Conservation (phyloP, 2,113 vertebrate species). For the Nothoprocta pentlandii region DNA sequence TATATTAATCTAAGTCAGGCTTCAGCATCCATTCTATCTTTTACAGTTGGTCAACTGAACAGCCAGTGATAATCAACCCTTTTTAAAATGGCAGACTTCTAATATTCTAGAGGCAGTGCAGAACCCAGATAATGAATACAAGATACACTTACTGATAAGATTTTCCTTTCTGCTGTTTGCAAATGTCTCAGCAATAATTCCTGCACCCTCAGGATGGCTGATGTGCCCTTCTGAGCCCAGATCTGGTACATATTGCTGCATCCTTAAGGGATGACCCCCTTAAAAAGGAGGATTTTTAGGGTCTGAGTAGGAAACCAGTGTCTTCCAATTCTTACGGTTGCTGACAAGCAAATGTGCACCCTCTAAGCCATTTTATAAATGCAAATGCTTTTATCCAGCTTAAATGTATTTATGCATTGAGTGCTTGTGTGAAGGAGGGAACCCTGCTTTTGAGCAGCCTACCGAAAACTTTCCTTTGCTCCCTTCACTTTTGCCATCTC, state of each 20-base stretch:
- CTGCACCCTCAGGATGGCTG: neutral
- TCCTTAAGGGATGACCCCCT: neutral
- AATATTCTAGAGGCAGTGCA: neutral
- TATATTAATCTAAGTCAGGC: too few species aligned
- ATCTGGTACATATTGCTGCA: neutral
- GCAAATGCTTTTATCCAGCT: neutral
- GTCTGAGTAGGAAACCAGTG: neutral
- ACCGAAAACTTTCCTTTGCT: neutral
- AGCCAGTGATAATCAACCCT: neutral
- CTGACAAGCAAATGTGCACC: neutral
- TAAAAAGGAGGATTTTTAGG: neutral
- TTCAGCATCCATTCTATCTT: accelerated
- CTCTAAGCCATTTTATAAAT: neutral
- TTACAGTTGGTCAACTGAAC: neutral
- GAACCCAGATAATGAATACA: neutral
- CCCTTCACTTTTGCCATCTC: accelerated
- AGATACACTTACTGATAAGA: accelerated
- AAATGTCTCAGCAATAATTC: neutral
- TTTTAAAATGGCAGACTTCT: neutral
- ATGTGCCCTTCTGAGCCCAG: neutral
- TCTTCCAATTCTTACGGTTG: neutral
- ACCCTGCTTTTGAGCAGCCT: neutral
- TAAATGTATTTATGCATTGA: neutral
- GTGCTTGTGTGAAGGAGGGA: neutral
- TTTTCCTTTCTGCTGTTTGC: neutral